Evolutionary conservation across 2,888 invertebrate genomes (phyloP).

Genomic region (Cybosia mesomella): DNA sequence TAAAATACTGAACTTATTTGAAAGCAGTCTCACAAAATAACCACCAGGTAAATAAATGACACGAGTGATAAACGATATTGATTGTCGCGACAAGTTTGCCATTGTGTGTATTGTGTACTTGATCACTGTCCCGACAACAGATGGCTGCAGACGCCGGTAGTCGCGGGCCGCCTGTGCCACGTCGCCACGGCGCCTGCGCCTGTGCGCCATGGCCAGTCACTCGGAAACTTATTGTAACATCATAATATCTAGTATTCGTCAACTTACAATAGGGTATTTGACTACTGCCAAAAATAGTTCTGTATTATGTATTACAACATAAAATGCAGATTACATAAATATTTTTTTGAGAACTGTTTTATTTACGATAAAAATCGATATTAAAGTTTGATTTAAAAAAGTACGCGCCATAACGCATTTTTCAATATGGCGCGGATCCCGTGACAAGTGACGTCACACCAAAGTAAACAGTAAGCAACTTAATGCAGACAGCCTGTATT

Average conservation of each 20-base stretch:
- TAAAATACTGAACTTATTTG: not conserved
- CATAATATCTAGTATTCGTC: not conserved
- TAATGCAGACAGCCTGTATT: too few species aligned
- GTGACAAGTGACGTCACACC: too few species aligned
- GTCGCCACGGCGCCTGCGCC: not conserved
- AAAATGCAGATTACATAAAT: too few species aligned
- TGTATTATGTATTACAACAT: too few species aligned
- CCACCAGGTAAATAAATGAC: slow-evolving; percentile 11
- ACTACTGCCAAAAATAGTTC: too few species aligned
- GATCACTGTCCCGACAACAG: slow-evolving; percentile 17
- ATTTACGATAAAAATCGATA: too few species aligned
- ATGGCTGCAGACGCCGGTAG: not conserved
- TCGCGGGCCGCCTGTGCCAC: not conserved
- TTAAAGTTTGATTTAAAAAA: too few species aligned
- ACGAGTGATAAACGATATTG: slow-evolving; percentile 23
- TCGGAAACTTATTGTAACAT: slow-evolving; percentile 8
- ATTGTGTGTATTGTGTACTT: slow-evolving; percentile 18
- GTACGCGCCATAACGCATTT: too few species aligned
- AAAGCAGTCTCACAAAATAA: not conserved
- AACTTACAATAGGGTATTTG: too few species aligned
- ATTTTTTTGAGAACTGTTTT: too few species aligned
- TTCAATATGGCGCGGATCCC: too few species aligned
- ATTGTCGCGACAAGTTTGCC: slow-evolving; percentile 27
- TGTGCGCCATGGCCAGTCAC: not conserved
- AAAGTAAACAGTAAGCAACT: too few species aligned